phyloP scores from a whole-genome alignment of 2,113 vertebrate species.

The Brachypteracias leptosomus region DNA sequence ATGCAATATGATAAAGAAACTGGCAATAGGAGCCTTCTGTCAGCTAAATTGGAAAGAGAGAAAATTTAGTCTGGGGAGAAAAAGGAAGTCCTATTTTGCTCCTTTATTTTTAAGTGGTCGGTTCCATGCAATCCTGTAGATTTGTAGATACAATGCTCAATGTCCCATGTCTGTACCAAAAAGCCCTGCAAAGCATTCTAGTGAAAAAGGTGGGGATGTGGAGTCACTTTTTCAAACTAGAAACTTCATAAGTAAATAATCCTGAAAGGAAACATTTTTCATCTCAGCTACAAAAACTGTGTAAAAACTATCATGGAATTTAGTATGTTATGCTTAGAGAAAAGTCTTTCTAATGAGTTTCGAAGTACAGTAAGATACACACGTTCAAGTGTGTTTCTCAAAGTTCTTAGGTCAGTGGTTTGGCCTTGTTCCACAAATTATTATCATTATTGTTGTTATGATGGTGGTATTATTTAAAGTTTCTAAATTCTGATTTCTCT shows the following conservation, averaged over 20 bases:
- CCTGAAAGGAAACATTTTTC: neutral
- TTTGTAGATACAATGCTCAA: neutral
- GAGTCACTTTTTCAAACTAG: neutral
- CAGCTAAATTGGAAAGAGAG: neutral
- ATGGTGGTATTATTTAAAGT: constrained; percentile 30
- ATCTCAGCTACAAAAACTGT: neutral
- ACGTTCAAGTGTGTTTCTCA: neutral
- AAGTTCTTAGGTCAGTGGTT: neutral
- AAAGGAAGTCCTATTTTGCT: neutral
- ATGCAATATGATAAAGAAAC: neutral
- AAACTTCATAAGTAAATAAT: neutral
- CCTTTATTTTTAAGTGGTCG: neutral
- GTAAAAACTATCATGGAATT: neutral
- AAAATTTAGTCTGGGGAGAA: neutral
- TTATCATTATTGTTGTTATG: constrained; percentile 6
- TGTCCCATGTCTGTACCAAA: neutral
- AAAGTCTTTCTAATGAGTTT: neutral
- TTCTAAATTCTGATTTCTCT: constrained; percentile 51
- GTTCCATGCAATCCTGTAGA: neutral
- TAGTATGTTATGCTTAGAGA: neutral
- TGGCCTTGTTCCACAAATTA: neutral
- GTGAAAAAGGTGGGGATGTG: neutral
- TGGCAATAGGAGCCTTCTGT: neutral
- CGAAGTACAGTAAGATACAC: neutral
- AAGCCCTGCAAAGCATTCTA: neutral